phyloP scores from a whole-genome alignment of 1,140 invertebrate species.

The Heliconius himera region DNA sequence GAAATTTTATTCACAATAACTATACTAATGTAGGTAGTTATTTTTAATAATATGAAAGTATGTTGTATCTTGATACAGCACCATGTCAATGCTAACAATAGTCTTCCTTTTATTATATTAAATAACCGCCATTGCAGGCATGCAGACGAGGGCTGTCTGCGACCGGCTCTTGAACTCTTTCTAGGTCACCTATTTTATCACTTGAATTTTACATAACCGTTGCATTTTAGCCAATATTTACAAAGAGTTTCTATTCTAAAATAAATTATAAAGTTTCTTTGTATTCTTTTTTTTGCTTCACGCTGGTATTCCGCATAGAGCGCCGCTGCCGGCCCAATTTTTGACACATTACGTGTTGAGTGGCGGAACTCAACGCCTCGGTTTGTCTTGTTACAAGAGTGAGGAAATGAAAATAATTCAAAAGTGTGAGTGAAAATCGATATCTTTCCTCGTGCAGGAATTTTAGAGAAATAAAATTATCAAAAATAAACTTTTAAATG shows the following conservation, averaged over 20 bases:
- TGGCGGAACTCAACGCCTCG: too few species aligned
- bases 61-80: background rate
- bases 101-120: conserved; percentile 6
- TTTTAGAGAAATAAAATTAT: too few species aligned
- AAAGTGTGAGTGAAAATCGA: too few species aligned
- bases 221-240: conserved; percentile 9
- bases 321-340: too few species aligned
- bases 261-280: background rate
- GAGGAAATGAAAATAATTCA: too few species aligned
- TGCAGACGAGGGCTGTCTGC: conserved; percentile 6
- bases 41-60: background rate
- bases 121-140: background rate
- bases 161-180: conserved; percentile 9
- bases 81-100: background rate
- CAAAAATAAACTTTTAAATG: too few species aligned
- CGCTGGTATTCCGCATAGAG: too few species aligned
- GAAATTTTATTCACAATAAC: too few species aligned
- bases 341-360: too few species aligned
- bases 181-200: conserved; percentile 5
- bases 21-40: background rate
- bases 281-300: background rate
- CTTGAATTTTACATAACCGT: conserved; percentile 9
- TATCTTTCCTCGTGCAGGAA: too few species aligned
- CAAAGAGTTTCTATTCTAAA: conserved; percentile 1
- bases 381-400: too few species aligned